phyloP scores from a whole-genome alignment of 2,113 vertebrate genomes.

The Pelvicachromis taeniatus region DNA sequence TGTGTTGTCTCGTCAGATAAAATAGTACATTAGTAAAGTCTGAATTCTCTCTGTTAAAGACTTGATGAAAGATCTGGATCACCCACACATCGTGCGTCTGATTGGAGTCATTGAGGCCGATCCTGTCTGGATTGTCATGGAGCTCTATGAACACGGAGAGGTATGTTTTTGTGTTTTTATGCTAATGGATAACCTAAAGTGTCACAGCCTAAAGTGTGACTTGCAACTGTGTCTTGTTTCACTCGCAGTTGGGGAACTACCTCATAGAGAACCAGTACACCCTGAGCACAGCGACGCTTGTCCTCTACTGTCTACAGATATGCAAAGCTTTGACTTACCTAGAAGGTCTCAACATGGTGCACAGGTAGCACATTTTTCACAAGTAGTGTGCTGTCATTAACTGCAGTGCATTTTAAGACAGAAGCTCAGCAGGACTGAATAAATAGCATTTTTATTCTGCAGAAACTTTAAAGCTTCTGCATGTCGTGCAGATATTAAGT shows the following conservation, averaged over 20 bases:
- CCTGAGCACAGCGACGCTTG: constrained; percentile 71
- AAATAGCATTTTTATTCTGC: not conserved
- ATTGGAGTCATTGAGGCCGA: constrained; percentile 86
- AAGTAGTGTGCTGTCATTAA: not conserved
- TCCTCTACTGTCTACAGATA: constrained; percentile 85
- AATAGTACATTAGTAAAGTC: not conserved
- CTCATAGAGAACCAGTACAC: constrained; percentile 77
- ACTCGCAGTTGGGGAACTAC: constrained; percentile 82
- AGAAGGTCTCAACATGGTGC: constrained; percentile 88
- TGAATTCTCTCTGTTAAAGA: constrained; percentile 58
- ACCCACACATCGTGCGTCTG: constrained; percentile 89
- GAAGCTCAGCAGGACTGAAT: not conserved
- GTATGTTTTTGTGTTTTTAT: constrained; percentile 54
- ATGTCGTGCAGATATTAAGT: not conserved
- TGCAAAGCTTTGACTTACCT: constrained; percentile 92
- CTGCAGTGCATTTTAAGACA: not conserved
- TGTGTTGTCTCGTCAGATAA: not conserved
- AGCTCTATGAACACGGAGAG: constrained; percentile 87
- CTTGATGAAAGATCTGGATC: constrained; percentile 89
- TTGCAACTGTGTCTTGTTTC: not conserved
- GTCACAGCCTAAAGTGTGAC: not conserved
- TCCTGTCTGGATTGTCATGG: constrained; percentile 95
- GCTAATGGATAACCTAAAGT: not conserved
- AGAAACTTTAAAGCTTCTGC: not conserved
- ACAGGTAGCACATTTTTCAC: constrained; percentile 76